Evolutionary conservation across 1,140 invertebrate genomes (phyloP).

Genomic region (Popillia japonica): DNA sequence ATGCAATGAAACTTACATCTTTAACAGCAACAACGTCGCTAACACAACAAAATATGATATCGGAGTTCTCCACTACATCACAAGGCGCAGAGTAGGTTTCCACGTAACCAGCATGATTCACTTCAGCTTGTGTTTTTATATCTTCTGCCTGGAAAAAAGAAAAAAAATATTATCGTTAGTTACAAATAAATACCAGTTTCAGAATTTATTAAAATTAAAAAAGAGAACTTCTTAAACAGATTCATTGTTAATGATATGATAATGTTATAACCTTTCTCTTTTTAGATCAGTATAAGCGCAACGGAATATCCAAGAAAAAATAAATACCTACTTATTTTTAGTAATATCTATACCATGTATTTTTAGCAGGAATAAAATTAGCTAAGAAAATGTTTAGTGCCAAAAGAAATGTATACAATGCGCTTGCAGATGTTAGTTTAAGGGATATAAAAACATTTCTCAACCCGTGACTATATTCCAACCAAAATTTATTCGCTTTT

Average conservation of each 20-base stretch:
- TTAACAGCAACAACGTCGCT: conserved; percentile 91
- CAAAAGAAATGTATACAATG: neutral
- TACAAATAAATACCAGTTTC: too few relatives aligned
- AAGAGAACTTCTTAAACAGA: too few relatives aligned
- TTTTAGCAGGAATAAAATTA: neutral
- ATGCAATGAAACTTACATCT: conserved; percentile 73
- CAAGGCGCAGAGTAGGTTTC: conserved; percentile 74
- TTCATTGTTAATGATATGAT: too few relatives aligned
- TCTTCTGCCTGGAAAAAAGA: conserved; percentile 54
- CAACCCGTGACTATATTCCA: too few relatives aligned
- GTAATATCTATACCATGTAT: neutral
- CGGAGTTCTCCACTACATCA: conserved; percentile 89
- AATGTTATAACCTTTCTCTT: too few relatives aligned
- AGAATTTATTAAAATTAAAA: too few relatives aligned
- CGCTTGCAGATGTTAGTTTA: too few relatives aligned
- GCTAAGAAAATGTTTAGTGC: neutral
- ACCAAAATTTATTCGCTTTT: too few relatives aligned
- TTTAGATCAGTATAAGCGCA: too few relatives aligned
- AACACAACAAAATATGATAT: conserved; percentile 95
- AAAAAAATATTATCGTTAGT: conserved; percentile 29
- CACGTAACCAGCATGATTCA: conserved; percentile 50
- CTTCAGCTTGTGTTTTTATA: conserved; percentile 55
- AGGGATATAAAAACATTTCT: too few relatives aligned
- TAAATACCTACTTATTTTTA: too few relatives aligned
- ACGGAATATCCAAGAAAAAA: too few relatives aligned